These are phyloP conservation scores for Troides oblongomaculatus DNA, from an alignment of 2,888 invertebrate genomes.

Conservation along the genomic window DNA sequence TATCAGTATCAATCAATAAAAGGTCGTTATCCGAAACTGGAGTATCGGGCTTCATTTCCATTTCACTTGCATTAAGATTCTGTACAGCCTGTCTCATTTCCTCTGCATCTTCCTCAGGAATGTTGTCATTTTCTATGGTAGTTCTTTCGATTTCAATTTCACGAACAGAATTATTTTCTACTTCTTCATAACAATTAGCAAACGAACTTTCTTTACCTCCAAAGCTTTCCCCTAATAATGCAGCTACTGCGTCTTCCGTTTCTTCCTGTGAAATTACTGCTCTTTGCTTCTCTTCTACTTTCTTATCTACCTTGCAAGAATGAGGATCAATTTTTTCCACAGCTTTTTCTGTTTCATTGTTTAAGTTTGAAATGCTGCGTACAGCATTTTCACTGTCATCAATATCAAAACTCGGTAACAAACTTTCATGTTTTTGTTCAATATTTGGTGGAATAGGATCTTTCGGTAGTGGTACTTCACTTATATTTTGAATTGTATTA, in stretches of 20 bases:
- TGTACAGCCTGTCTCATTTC: constrained; percentile 92
- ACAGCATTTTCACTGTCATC: constrained; percentile 88
- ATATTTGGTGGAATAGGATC: constrained; percentile 55
- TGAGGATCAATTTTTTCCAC: constrained; percentile 56
- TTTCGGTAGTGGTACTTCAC: constrained; percentile 69
- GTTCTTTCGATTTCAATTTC: constrained; percentile 71
- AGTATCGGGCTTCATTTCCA: constrained; percentile 90
- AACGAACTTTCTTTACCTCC: constrained; percentile 82
- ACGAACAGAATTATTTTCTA: constrained; percentile 60
- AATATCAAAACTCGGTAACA: constrained; percentile 83
- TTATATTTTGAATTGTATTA: constrained; percentile 61
- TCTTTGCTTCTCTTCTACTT: constrained; percentile 87
- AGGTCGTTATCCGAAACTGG: constrained; percentile 91
- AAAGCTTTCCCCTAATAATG: constrained; percentile 91
- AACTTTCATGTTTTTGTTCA: constrained; percentile 72
- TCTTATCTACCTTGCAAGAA: constrained; percentile 73
- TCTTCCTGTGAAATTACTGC: constrained; percentile 94
- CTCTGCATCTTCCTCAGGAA: constrained; percentile 87
- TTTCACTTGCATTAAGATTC: constrained; percentile 85
- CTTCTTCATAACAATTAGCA: constrained; percentile 78
- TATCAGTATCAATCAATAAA: constrained; percentile 92
- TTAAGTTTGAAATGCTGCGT: constrained; percentile 85
- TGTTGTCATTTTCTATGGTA: constrained; percentile 73
- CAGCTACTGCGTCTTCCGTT: constrained; percentile 95
- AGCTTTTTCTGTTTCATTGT: constrained; percentile 50